These are phyloP conservation scores for Cactoblastis cactorum DNA, from an alignment of 2,888 invertebrate species.

Conservation along the genomic window DNA sequence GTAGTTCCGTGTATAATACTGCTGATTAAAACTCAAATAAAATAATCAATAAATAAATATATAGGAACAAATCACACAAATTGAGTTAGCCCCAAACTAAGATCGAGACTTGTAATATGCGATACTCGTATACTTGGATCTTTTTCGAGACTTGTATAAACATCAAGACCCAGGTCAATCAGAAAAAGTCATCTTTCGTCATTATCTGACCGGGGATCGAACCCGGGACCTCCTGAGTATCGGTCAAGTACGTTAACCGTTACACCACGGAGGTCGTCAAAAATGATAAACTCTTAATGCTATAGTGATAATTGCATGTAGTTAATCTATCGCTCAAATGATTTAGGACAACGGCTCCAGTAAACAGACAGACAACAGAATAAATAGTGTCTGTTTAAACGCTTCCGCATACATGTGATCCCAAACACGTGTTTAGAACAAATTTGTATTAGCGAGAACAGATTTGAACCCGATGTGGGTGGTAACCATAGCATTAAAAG, in stretches of 20 bases:
- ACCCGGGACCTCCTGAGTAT: too few relatives aligned
- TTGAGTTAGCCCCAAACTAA: too few relatives aligned
- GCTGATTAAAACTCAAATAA: too few relatives aligned
- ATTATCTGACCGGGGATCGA: too few relatives aligned
- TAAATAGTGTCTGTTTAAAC: constrained; percentile 27
- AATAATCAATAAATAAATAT: neutral
- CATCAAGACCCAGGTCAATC: too few relatives aligned
- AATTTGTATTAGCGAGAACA: constrained; percentile 42
- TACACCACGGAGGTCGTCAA: too few relatives aligned
- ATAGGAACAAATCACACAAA: too few relatives aligned
- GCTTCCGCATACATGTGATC: constrained; percentile 41
- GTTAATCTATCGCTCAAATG: neutral
- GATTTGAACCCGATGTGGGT: constrained; percentile 58
- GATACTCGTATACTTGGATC: too few relatives aligned
- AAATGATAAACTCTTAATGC: neutral
- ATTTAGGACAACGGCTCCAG: neutral
- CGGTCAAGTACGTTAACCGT: too few relatives aligned
- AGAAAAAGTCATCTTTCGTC: too few relatives aligned
- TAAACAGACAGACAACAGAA: constrained; percentile 13
- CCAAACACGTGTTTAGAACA: constrained; percentile 37
- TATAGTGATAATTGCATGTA: neutral
- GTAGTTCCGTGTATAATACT: neutral
- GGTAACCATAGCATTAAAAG: constrained; percentile 30
- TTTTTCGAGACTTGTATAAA: too few relatives aligned
- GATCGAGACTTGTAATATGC: too few relatives aligned